A percentile compares a stretch with the other conserved stretches of the same genome.
phyloP scores from a whole-genome alignment of 2,888 invertebrate species.

The Muscina levida region DNA sequence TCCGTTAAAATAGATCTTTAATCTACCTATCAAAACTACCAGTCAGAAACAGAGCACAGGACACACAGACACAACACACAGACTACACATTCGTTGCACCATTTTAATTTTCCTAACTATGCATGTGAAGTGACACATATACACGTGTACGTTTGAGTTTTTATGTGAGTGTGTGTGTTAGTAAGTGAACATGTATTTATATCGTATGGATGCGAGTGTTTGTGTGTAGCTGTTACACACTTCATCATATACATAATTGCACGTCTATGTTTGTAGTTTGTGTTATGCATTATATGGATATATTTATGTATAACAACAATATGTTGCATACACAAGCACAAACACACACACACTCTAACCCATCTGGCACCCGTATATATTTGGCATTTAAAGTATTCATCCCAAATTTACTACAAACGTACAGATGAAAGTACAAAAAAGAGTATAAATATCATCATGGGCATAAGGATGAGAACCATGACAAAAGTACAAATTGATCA shows the following conservation, averaged over 20 bases:
- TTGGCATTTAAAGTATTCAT: constrained; percentile 29
- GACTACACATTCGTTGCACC: too few species aligned
- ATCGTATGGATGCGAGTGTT: too few species aligned
- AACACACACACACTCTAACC: too few species aligned
- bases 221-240: too few species aligned
- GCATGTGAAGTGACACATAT: neutral
- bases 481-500: too few species aligned
- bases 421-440: too few species aligned
- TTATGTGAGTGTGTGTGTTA: too few species aligned
- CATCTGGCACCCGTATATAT: constrained; percentile 29
- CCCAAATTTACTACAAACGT: constrained; percentile 18
- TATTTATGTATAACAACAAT: constrained; percentile 21
- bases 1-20: constrained; percentile 50
- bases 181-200: too few species aligned
- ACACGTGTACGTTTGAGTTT: neutral
- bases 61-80: neutral
- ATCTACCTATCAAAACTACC: constrained; percentile 33
- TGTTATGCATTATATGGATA: neutral
- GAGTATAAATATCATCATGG: too few species aligned
- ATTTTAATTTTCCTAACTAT: too few species aligned
- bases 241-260: neutral
- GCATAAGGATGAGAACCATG: too few species aligned
- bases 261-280: neutral
- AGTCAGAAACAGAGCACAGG: neutral
- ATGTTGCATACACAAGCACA: constrained; percentile 27